Evolutionary conservation across 2,888 invertebrate species (phyloP).

Genomic region (Cataglyphis albicans): DNA sequence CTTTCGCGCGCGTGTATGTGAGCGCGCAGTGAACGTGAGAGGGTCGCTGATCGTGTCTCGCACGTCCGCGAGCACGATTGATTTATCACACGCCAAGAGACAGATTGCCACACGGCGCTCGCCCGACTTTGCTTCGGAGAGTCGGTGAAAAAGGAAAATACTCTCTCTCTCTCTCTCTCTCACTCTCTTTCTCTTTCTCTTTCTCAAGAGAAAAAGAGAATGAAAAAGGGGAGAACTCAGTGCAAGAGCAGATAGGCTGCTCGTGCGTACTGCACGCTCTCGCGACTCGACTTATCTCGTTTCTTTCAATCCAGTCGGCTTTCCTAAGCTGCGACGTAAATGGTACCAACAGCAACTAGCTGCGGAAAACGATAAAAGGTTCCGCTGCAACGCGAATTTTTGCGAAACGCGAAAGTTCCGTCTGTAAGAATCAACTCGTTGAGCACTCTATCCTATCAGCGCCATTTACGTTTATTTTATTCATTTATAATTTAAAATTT

Average conservation of each 20-base stretch:
- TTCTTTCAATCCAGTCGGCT: conserved; percentile 63
- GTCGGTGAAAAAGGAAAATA: conserved; percentile 56
- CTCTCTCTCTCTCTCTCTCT: conserved; percentile 8
- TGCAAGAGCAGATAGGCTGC: conserved; percentile 63
- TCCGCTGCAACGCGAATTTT: conserved; percentile 16
- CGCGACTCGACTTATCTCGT: conserved; percentile 67
- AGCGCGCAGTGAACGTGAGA: conserved; percentile 68
- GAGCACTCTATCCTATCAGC: conserved; percentile 12
- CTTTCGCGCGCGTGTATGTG: conserved; percentile 29
- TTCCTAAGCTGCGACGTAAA: conserved; percentile 64
- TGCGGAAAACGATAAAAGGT: conserved; percentile 58
- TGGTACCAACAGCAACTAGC: conserved; percentile 63
- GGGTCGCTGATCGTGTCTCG: conserved; percentile 80
- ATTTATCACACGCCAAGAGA: conserved; percentile 84
- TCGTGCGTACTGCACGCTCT: conserved; percentile 29
- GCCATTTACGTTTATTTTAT: background rate
- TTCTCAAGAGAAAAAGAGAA: conserved; percentile 30
- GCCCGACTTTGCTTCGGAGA: conserved; percentile 60
- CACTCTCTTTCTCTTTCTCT: conserved; percentile 5
- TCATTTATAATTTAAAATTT: background rate
- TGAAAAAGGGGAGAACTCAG: conserved; percentile 57
- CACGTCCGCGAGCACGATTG: conserved; percentile 82
- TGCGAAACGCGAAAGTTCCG: conserved; percentile 35
- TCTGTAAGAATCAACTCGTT: background rate
- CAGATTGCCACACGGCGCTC: conserved; percentile 80